These are phyloP conservation scores for Mesoligia furuncula DNA, from an alignment of 2,888 invertebrate genomes.

Conservation along the genomic window DNA sequence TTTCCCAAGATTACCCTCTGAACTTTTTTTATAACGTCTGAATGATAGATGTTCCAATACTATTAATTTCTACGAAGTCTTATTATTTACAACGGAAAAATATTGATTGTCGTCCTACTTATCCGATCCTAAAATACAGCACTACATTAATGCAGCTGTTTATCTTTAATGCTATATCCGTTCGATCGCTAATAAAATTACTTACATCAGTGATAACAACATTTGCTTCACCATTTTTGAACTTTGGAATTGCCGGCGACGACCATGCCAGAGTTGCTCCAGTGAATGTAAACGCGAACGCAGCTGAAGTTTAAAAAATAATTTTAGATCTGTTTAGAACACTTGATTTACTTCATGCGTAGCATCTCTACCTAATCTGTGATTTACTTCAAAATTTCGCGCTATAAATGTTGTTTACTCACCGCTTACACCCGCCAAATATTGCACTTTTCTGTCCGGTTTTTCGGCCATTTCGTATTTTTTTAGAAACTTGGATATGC, in stretches of 20 bases:
- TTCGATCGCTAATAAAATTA: conserved; percentile 45
- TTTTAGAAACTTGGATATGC: conserved; percentile 1
- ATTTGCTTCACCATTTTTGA: conserved; percentile 83
- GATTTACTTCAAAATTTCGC: conserved; percentile 66
- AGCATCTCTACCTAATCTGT: too few species aligned
- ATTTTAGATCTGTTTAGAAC: conserved; percentile 30
- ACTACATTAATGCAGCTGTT: not conserved
- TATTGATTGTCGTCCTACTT: not conserved
- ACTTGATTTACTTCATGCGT: conserved; percentile 37
- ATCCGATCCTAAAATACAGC: not conserved
- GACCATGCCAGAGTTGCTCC: conserved; percentile 89
- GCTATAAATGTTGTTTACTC: conserved; percentile 68
- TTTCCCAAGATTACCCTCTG: not conserved
- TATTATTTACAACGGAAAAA: conserved; percentile 1
- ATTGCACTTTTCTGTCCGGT: conserved; percentile 82
- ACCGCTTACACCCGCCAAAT: conserved; percentile 87
- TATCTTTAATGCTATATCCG: conserved; percentile 5
- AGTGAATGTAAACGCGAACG: conserved; percentile 85
- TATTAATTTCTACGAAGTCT: conserved; percentile 15
- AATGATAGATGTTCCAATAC: not conserved
- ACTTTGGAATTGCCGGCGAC: conserved; percentile 90
- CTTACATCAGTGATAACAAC: conserved; percentile 85
- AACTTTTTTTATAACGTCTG: conserved; percentile 4
- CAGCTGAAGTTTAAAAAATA: conserved; percentile 73
- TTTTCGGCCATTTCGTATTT: conserved; percentile 57